phyloP scores from a whole-genome alignment of 2,797 vertebrate genomes.

The Chaunax sp. region DNA sequence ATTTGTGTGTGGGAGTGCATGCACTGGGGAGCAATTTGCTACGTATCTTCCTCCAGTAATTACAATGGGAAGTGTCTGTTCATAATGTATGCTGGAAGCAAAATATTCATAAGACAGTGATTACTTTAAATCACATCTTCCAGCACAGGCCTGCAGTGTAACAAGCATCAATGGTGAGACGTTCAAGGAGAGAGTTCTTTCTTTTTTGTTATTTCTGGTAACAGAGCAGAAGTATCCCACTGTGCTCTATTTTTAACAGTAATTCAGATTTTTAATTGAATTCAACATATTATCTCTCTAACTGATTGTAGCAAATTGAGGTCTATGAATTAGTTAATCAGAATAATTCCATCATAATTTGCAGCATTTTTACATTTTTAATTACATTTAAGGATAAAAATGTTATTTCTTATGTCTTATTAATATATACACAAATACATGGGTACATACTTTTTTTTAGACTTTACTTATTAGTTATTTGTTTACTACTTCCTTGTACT shows the following conservation, averaged over 20 bases:
- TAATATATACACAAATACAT: background rate
- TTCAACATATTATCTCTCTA: constrained; percentile 10
- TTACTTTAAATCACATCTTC: constrained; percentile 52
- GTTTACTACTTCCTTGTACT: too few species aligned
- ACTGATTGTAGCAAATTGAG: constrained; percentile 18
- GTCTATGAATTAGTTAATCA: background rate
- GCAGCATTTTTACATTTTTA: background rate
- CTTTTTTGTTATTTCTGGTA: constrained; percentile 22
- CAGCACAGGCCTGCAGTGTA: constrained; percentile 1
- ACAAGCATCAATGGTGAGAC: constrained; percentile 13
- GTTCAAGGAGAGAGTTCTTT: background rate
- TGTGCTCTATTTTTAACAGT: constrained; percentile 11
- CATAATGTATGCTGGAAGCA: constrained; percentile 46
- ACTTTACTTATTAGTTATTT: too few species aligned
- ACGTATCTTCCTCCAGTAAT: constrained; percentile 64
- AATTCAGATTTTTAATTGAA: constrained; percentile 29
- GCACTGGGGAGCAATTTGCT: constrained; percentile 68
- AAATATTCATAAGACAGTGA: constrained; percentile 58
- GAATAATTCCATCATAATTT: constrained; percentile 7
- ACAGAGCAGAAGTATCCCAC: constrained; percentile 11
- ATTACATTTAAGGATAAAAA: background rate
- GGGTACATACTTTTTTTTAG: constrained; percentile 1
- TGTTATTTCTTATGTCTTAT: background rate
- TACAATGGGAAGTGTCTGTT: constrained; percentile 55
- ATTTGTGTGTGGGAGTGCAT: constrained; percentile 61